A percentile compares a stretch with the other conserved stretches of the same genome.
Conservation (phyloP, 1,140 invertebrate species). For the Battus philenor region DNA sequence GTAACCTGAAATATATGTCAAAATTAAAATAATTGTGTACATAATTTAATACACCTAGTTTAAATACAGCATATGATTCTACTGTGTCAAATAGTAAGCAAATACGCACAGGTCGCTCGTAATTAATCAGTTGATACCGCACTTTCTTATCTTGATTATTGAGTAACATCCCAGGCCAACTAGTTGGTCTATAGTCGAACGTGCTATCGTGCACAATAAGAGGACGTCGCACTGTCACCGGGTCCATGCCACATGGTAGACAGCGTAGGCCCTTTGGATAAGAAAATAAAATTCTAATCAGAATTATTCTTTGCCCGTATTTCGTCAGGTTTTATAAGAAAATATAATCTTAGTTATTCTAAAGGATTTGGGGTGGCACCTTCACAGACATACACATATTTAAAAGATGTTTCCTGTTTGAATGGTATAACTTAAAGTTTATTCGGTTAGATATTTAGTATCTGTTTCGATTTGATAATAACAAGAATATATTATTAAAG, state of each 20-base stretch:
- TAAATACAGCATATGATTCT: background rate
- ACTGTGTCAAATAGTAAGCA: background rate
- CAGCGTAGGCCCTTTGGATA: conserved; percentile 40
- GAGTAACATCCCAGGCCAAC: conserved; percentile 56
- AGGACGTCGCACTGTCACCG: conserved; percentile 50
- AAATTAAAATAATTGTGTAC: background rate
- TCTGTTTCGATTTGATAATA: too few relatives aligned
- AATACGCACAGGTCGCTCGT: conserved; percentile 43
- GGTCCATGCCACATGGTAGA: conserved; percentile 54
- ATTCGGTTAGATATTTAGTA: too few relatives aligned
- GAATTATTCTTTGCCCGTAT: too few relatives aligned
- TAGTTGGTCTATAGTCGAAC: conserved; percentile 62
- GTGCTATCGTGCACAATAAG: conserved; percentile 64
- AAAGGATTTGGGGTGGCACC: too few relatives aligned
- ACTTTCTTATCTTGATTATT: conserved; percentile 66
- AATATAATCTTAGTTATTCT: background rate
- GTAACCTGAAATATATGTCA: conserved; percentile 32
- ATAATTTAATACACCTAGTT: background rate
- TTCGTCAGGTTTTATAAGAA: background rate
- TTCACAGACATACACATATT: too few relatives aligned
- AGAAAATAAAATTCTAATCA: conserved; percentile 1
- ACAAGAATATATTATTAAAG: too few relatives aligned
- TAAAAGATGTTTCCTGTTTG: too few relatives aligned
- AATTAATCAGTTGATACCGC: conserved; percentile 59
- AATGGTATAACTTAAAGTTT: too few relatives aligned